Evolutionary conservation across 2,888 invertebrate genomes (phyloP), one percentile per base, ranked within the genome.

Genomic region (Synanthedon vespiformis): DNA sequence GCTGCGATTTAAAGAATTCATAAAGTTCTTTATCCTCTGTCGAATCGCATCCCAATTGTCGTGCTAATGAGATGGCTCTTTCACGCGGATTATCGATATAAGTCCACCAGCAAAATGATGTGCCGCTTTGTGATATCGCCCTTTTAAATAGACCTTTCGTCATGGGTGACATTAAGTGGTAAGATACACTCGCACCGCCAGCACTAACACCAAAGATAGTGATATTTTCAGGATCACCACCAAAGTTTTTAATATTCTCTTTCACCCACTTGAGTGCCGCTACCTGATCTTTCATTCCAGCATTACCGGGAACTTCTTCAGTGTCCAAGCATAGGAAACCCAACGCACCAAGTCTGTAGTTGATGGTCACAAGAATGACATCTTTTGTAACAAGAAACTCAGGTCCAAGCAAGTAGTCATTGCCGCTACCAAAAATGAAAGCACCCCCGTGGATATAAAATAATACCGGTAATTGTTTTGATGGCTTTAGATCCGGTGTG

Each of bases 91-190:
- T 47, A 3, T 40, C 14, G 2, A 12, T 75, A 53, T 78, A 77
- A 0, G 88, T 86, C 90, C 90, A 90, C 0, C 88, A 80, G 62
- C 86, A 85, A 40, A 89, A 74, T 4, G 89, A 84, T 1, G 89
- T 90, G 1, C 92, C 92, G 60, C 91, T 92, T 61, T 92, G 90
- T 0, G 91, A 88, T 48, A 92, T 92, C 8, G 81, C 58, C 34
- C 54, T 59, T 53, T 67, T 68, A 48, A 79, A 79, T 1, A 80
- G 63, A 1, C 72, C 75, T 61, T 72, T 73, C 0, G 70, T 67
- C 71, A 79, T 71, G 0, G 80, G 77, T 3, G 80, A 80, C 11
- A 77, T 51, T 5, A 75, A 54, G 48, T 77, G 78, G 47, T 63
- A 68, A 1, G 63, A 57, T 0, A 69, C 66, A 48, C 68, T 62